Base-by-base conservation (phyloP, 1,140 invertebrate genomes). In the Diprion similis region DNA sequence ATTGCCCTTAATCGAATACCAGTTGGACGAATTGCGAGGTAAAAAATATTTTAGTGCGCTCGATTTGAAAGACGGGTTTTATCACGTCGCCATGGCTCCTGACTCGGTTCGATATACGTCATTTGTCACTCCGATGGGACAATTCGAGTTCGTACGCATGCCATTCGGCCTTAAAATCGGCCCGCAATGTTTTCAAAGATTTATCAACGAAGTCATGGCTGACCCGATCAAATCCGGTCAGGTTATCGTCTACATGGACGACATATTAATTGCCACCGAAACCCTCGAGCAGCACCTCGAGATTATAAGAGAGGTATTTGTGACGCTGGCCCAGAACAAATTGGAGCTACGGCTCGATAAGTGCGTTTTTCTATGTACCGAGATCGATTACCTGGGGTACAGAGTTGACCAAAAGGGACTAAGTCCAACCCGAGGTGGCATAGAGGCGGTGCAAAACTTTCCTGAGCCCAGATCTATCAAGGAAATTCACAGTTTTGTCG, bases 361-460 rank as follows among this genome's bases (percentile, higher is more conserved):
- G 74, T 80, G 80, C 48, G 72, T 51, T 24, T 82, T 83, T 68
- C 74, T 78, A 17, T 8, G 74, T 68, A 59, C 59, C 11, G 66
- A 73, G 47, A 76, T 78, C 15, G 73, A 77, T 9, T 79, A 73
- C 71, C 65, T 81, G 18, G 78, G 81, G 6, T 70, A 80, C 46
- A 46, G 72, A 45, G 77, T 79, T n/a, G 51, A 68, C 45, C 51
- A 66, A 64, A 68, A 74, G 7, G 71, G 73, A 8, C 74, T 82
- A 15, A 72, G 70, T 24, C 84, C 84, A n/a, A 64, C 73, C 10
- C 86, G 86, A 70, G 77, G 19, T 18, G 18, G 46, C 7, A 64
- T 71, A 8, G 24, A 45, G 9, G 45, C 73, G 10, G 71, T 78
- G 24, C 15, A 2, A 1, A 66, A 73, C 18, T 75, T 68, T 73